Evolutionary conservation across 2,888 invertebrate species (phyloP), one percentile per base, ranked within the genome.

Genomic region (Tenthredo amoena): DNA sequence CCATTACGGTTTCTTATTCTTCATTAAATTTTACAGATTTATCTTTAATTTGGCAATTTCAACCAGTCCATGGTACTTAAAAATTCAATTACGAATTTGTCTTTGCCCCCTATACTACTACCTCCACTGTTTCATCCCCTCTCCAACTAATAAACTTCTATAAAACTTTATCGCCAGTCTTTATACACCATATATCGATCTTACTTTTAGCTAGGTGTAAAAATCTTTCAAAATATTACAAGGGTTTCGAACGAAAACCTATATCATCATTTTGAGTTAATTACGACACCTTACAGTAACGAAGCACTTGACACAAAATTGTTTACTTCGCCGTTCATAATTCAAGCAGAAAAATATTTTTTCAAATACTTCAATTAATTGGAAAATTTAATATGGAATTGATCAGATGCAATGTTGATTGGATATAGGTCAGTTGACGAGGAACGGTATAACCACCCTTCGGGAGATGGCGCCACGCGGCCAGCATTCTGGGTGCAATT

Each of bases 381-480:
- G 72, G n/a, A 3, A n/a, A 72, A 21, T 7, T 9, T 37, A 9
- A 47, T 76, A 10, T 26, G 15, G 18, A 37, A 76, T 77, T 10
- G 31, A 6, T n/a, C 18, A 55, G 21, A 77, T 77, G 15, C 15
- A 12, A 50, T 58, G 79, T 37, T 15, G 55, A 34, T 82, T 37
- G 68, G 34, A 85, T 85, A 71, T 85, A 68, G 85, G 85, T 83
- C 85, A 83, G 34, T 34, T 7, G 71, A 21, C 34, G 72, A n/a
- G 12, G 15, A 55, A 31, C 43, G 72, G 81, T 85, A 50, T 31
- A 65, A 40, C 21, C 71, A 83, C 83, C 85, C 47, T 50, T 50
- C 82, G 47, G 83, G 85, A 85, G 85, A 85, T 85, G 85, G 85
- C 85, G 85, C 85, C 85, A 85, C 71, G 18, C n/a, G 47, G 82